phyloP scores from a whole-genome alignment of 2,888 invertebrate species.

The Physocephala rufipes region DNA sequence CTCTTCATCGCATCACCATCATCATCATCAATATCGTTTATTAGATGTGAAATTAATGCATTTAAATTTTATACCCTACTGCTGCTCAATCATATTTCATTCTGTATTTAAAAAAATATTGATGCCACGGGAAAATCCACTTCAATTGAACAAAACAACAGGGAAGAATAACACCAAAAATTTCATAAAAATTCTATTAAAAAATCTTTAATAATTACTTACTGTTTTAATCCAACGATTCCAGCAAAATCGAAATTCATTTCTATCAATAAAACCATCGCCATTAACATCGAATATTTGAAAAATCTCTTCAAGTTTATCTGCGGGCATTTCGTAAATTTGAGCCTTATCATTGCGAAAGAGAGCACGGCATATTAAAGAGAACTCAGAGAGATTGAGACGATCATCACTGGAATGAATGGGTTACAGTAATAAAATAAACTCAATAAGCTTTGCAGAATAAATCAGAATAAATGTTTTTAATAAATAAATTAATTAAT shows the following conservation, averaged over 20 bases:
- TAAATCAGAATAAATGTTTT: neutral
- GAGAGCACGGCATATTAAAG: slow-evolving; percentile 82
- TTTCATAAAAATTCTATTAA: too few relatives aligned
- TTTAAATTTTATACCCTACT: too few relatives aligned
- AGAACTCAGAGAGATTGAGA: slow-evolving; percentile 80
- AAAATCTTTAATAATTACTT: slow-evolving; percentile 58
- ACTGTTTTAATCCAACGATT: slow-evolving; percentile 91
- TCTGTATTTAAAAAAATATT: neutral
- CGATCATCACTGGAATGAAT: slow-evolving; percentile 74
- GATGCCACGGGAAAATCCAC: neutral
- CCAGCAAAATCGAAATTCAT: slow-evolving; percentile 89
- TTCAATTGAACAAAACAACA: neutral
- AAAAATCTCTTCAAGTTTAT: slow-evolving; percentile 79
- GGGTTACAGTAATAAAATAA: neutral
- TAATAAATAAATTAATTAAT: neutral
- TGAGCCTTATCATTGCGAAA: slow-evolving; percentile 88
- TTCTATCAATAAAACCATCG: slow-evolving; percentile 80
- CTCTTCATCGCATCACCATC: too few relatives aligned
- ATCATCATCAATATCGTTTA: too few relatives aligned
- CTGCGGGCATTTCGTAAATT: slow-evolving; percentile 79
- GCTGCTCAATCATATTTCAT: too few relatives aligned
- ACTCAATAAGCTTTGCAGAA: too few relatives aligned
- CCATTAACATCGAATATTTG: slow-evolving; percentile 81
- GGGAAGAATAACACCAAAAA: too few relatives aligned
- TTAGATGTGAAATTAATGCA: too few relatives aligned